Conservation (phyloP, 2,888 invertebrate species). For the Pollenia griseotomentosa region DNA sequence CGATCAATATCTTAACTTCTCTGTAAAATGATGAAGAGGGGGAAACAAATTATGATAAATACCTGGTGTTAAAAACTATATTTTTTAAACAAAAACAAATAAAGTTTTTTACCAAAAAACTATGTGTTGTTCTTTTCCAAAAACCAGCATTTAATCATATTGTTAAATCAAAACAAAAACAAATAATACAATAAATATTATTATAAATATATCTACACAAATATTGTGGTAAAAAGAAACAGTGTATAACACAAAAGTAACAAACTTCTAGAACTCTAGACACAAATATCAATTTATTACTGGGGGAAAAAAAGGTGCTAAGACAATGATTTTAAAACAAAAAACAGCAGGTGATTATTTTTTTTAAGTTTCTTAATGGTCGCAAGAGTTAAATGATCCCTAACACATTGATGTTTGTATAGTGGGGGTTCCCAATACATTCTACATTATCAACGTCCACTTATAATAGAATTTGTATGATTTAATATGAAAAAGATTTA, state of each 20-base stretch:
- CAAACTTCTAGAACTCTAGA: background rate
- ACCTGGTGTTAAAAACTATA: constrained; percentile 70
- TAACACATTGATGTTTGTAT: background rate
- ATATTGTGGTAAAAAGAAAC: constrained; percentile 22
- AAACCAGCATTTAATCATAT: constrained; percentile 72
- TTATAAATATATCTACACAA: constrained; percentile 60
- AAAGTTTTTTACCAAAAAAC: constrained; percentile 33
- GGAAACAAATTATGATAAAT: constrained; percentile 54
- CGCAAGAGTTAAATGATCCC: constrained; percentile 22
- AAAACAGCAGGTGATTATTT: constrained; percentile 69
- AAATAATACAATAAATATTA: constrained; percentile 46
- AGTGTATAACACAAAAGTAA: constrained; percentile 17
- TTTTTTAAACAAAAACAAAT: constrained; percentile 58
- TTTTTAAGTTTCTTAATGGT: constrained; percentile 39
- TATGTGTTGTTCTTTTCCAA: constrained; percentile 16
- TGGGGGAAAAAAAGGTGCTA: constrained; percentile 30
- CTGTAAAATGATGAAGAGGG: constrained; percentile 4
- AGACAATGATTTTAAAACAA: constrained; percentile 60
- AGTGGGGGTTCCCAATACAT: constrained; percentile 37
- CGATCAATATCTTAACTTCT: constrained; percentile 59
- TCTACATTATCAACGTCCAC: constrained; percentile 11
- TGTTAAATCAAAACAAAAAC: constrained; percentile 64
- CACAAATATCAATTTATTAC: constrained; percentile 31
- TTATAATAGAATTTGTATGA: constrained; percentile 45
- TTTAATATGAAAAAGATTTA: constrained; percentile 58